phyloP scores from a whole-genome alignment of 2,113 vertebrate species.

The Madoqua kirkii region DNA sequence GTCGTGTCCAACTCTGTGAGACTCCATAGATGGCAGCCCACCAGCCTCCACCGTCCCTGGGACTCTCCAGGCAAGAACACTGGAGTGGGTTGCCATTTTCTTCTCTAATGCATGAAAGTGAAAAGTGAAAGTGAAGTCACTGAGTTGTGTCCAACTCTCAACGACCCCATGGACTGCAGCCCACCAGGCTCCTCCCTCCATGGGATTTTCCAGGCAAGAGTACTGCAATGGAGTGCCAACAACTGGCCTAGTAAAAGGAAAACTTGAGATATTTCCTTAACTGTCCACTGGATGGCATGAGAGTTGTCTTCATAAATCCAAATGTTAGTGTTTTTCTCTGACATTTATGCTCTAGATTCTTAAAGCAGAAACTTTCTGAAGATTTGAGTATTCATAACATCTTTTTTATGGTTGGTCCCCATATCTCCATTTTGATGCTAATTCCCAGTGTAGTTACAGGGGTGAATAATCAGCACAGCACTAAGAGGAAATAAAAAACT shows the following conservation, averaged over 20 bases:
- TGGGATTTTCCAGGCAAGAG: too few species aligned
- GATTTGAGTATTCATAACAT: constrained; percentile 39
- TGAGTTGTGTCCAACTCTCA: too few species aligned
- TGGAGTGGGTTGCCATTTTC: too few species aligned
- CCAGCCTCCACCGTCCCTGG: too few species aligned
- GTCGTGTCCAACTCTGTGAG: too few species aligned
- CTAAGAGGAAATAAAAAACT: constrained; percentile 41
- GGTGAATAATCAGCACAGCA: constrained; percentile 50
- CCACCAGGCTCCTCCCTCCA: too few species aligned
- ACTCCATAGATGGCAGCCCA: too few species aligned
- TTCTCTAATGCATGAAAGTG: too few species aligned
- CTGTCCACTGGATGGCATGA: constrained; percentile 55
- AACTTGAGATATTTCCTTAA: neutral
- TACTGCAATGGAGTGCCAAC: neutral
- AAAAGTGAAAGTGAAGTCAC: too few species aligned
- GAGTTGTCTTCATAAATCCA: constrained; percentile 9
- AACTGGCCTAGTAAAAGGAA: neutral
- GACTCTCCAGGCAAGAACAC: too few species aligned
- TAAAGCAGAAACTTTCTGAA: constrained; percentile 54
- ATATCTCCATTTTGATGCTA: constrained; percentile 50
- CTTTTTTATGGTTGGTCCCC: constrained; percentile 53
- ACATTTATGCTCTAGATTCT: constrained; percentile 59
- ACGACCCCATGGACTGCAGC: too few species aligned
- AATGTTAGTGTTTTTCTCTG: constrained; percentile 48
- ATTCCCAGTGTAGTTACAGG: constrained; percentile 48